Percentiles rank a stretch among this genome's conserved stretches.
These are phyloP conservation scores for Eulacestoma nigropectus DNA, from an alignment of 2,113 vertebrate genomes.

Conservation along the genomic window DNA sequence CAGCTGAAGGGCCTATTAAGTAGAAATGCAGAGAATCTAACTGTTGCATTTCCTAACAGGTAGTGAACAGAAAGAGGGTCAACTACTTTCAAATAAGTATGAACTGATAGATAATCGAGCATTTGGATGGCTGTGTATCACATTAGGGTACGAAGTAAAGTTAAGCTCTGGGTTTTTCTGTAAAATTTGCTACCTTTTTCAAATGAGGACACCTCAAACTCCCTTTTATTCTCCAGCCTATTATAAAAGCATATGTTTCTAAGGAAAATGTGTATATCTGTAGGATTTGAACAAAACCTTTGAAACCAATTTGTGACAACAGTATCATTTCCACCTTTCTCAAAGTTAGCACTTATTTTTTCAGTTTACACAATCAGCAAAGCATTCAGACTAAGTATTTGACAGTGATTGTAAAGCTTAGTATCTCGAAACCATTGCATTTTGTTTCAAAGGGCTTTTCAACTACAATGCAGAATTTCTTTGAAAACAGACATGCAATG, in stretches of 20 bases:
- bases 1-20: not conserved
- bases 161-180: not conserved
- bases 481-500: not conserved
- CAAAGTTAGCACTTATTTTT: not conserved
- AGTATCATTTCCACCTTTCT: not conserved
- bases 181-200: not conserved
- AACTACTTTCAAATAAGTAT: not conserved
- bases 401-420: not conserved
- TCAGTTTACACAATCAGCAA: not conserved
- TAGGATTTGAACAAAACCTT: not conserved
- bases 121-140: not conserved
- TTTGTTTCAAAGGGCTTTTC: not conserved
- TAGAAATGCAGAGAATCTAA: not conserved
- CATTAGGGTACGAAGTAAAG: not conserved
- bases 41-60: not conserved
- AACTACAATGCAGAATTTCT: not conserved
- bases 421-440: not conserved
- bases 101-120: not conserved
- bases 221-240: not conserved
- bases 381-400: not conserved
- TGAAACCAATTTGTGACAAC: not conserved
- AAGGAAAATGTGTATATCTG: not conserved
- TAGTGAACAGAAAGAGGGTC: not conserved
- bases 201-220: not conserved
- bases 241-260: not conserved